Percentiles rank a stretch among this genome's conserved stretches.
These are phyloP conservation scores for Podabrus alpinus DNA, from an alignment of 2,888 invertebrate species.

Conservation along the genomic window DNA sequence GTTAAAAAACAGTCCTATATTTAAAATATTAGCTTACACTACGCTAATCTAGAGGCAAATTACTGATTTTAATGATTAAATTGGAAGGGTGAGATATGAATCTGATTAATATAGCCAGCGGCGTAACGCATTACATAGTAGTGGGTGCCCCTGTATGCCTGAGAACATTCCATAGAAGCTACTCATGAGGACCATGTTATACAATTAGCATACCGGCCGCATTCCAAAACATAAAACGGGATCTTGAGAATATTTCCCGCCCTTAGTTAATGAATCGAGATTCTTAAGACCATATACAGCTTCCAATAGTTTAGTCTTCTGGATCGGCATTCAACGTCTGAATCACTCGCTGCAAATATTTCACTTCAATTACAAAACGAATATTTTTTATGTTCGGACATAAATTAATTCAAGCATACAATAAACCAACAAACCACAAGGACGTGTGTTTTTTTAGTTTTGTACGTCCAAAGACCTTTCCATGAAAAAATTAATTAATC, in stretches of 20 bases:
- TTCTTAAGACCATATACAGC: conserved; percentile 19
- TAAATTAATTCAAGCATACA: background rate
- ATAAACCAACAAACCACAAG: background rate
- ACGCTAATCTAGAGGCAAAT: background rate
- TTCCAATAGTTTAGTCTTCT: background rate
- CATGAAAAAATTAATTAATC: background rate
- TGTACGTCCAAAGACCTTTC: background rate
- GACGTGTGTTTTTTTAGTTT: background rate
- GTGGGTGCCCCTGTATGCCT: conserved; percentile 28
- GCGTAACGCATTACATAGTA: conserved; percentile 19
- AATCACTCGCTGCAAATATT: background rate
- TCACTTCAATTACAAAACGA: background rate
- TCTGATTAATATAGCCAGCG: conserved; percentile 12
- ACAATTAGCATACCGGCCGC: conserved; percentile 35
- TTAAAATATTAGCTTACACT: background rate
- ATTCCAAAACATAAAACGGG: conserved; percentile 34
- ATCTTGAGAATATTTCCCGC: conserved; percentile 22
- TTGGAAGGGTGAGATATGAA: conserved; percentile 17
- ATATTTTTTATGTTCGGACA: background rate
- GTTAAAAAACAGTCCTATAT: background rate
- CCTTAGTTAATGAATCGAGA: conserved; percentile 16
- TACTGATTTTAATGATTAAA: background rate
- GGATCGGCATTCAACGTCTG: background rate
- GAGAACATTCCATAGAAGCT: conserved; percentile 30
- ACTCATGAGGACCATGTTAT: conserved; percentile 23